Conservation (phyloP, 2,888 invertebrate species). For the Lasioglossum calceatum region DNA sequence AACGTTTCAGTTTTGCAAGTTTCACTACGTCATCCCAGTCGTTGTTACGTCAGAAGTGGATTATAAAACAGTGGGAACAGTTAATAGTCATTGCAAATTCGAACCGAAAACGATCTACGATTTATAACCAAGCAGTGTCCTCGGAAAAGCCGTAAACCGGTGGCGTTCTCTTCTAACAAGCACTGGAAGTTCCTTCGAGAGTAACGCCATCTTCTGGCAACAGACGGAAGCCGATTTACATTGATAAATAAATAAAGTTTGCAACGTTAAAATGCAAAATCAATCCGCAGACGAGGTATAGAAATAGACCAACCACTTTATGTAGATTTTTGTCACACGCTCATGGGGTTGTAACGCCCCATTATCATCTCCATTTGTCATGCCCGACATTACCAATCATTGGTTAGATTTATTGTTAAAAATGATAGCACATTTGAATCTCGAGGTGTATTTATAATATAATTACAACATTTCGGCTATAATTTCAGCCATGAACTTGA, state of each 20-base stretch:
- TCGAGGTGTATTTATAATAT: background rate
- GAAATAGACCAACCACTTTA: background rate
- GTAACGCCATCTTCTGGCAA: background rate
- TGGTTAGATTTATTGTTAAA: background rate
- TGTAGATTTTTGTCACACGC: background rate
- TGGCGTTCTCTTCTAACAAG: background rate
- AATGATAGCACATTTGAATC: background rate
- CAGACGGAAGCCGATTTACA: background rate
- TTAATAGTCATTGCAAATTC: background rate
- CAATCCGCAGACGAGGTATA: background rate
- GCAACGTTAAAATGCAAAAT: conserved; percentile 20
- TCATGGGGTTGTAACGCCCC: background rate
- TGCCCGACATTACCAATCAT: background rate
- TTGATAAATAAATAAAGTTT: background rate
- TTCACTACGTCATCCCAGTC: background rate
- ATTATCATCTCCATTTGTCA: background rate
- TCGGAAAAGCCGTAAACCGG: background rate
- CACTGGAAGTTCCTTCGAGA: background rate
- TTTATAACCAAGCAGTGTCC: conserved; percentile 39
- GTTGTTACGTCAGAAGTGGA: background rate
- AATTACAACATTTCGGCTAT: background rate
- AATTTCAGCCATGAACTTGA: background rate
- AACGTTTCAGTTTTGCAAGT: background rate
- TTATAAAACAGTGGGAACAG: background rate
- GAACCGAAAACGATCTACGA: background rate